Base-by-base conservation (phyloP, 2,113 vertebrate species). In the Poeciliopsis prolifica region DNA sequence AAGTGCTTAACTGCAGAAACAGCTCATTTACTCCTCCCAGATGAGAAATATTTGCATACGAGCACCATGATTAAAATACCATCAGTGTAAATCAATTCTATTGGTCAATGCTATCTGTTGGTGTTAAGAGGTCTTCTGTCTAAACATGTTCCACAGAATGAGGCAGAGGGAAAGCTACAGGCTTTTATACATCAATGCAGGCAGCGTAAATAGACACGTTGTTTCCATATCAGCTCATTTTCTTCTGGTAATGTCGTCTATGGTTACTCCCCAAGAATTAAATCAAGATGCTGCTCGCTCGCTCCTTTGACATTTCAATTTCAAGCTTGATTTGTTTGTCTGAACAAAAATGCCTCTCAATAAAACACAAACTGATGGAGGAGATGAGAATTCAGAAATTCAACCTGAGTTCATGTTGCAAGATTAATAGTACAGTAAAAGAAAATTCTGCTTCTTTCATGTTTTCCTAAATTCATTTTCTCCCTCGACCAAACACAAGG, bases 71-170 rank as follows among this genome's bases (percentile, higher is more conserved):
- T 75, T 61, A 69, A 58, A 17, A 40, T 37, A 14, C 70, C 48
- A 76, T 84, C 65, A 79, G 29, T 48, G 42, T 80, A 71, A 79
- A 84, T 81, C 33, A 79, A 64, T 54, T 28, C 58, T 60, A 24
- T 14, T 37, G 37, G 30, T 31, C 30, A 31, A 31, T 31, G 3
- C 30, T 31, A 31, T n/a, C 33, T 31, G 48, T 30, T 40, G 24
- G 64, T 68, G 65, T 29, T 33, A 76, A 37, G 64, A 37, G 24
- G 60, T 29, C 19, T 69, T 48, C 17, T 48, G 22, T 44, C 61
- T 19, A 1, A 14, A 54, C 37, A 48, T 26, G 8, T 33, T 44
- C n/a, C 33, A 5, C 42, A 51, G 26, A 29, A 40, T 24, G 63
- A 37, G 29, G 74, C 63, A 28, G 72, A 65, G 62, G 29, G 17